These are phyloP conservation scores for Sebastes paucispinis DNA, from an alignment of 2,797 vertebrate species.

Conservation along the genomic window DNA sequence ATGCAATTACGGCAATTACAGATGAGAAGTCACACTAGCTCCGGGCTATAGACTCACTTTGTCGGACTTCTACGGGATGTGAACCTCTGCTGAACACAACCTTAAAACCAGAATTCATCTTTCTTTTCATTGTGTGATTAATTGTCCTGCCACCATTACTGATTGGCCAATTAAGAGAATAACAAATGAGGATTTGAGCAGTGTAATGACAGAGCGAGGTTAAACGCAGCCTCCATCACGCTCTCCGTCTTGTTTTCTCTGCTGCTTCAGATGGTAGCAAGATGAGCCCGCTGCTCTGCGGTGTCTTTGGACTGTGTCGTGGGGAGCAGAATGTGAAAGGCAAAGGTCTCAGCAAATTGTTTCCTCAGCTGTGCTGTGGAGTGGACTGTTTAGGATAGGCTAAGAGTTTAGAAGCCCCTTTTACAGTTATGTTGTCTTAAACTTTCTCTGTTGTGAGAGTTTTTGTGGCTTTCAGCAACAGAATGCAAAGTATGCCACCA, in stretches of 20 bases:
- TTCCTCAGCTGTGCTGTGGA: slow-evolving; percentile 75
- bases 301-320: slow-evolving; percentile 46
- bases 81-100: slow-evolving; percentile 42
- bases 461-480: slow-evolving; percentile 26
- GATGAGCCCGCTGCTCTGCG: slow-evolving; percentile 52
- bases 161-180: slow-evolving; percentile 70
- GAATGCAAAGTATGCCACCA: slow-evolving; percentile 11
- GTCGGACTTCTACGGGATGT: slow-evolving; percentile 46
- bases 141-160: slow-evolving; percentile 59
- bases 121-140: slow-evolving; percentile 57
- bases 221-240: slow-evolving; percentile 28
- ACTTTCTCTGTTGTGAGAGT: slow-evolving; percentile 43
- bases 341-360: slow-evolving; percentile 74
- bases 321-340: slow-evolving; percentile 63
- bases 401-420: slow-evolving; percentile 40
- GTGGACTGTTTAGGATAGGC: slow-evolving; percentile 39
- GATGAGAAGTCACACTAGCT: slow-evolving; percentile 59
- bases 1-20: slow-evolving; percentile 71
- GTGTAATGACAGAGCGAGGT: slow-evolving; percentile 25
- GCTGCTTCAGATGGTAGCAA: slow-evolving; percentile 55
- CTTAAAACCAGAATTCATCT: slow-evolving; percentile 44
- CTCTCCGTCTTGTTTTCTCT: slow-evolving; percentile 26
- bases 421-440: slow-evolving; percentile 61
- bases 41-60: slow-evolving; percentile 42
- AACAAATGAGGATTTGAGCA: slow-evolving; percentile 51